These are phyloP conservation scores for Pterostichus madidus DNA, from an alignment of 2,888 invertebrate species.

Conservation along the genomic window DNA sequence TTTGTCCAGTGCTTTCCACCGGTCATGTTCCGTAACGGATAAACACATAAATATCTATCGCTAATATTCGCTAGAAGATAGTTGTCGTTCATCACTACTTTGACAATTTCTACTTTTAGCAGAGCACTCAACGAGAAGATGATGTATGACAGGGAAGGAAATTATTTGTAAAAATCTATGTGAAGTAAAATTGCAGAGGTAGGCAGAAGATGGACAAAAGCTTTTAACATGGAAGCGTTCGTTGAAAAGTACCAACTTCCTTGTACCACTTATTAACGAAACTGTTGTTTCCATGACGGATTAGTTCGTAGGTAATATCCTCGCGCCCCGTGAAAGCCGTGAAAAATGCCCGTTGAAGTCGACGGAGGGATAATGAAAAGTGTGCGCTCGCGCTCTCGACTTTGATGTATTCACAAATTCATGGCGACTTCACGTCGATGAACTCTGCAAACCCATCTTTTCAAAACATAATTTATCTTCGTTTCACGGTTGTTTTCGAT, in stretches of 20 bases:
- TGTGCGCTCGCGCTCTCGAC: constrained; percentile 76
- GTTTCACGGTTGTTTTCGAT: constrained; percentile 76
- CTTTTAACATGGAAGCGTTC: constrained; percentile 22
- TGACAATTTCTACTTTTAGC: constrained; percentile 41
- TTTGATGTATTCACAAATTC: constrained; percentile 78
- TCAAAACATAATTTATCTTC: constrained; percentile 77
- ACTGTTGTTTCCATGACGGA: constrained; percentile 64
- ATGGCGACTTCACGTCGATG: constrained; percentile 77
- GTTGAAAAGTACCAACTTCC: background rate
- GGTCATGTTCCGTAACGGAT: constrained; percentile 46
- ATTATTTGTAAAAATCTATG: constrained; percentile 23
- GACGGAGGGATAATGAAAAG: constrained; percentile 76
- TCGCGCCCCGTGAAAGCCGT: constrained; percentile 40
- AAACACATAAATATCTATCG: constrained; percentile 66
- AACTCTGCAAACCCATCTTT: constrained; percentile 77
- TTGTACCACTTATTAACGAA: constrained; percentile 49
- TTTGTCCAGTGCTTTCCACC: constrained; percentile 16
- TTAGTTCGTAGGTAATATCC: constrained; percentile 57
- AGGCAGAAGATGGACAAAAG: constrained; percentile 49
- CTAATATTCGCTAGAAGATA: constrained; percentile 50
- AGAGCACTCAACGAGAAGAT: constrained; percentile 1
- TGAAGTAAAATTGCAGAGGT: constrained; percentile 1
- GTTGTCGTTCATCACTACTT: constrained; percentile 60
- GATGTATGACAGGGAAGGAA: constrained; percentile 22
- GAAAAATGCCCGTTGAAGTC: constrained; percentile 53